A percentile compares a stretch with the other conserved stretches of the same genome.
Conservation (phyloP, 1,140 invertebrate genomes). For the Delia radicum region DNA sequence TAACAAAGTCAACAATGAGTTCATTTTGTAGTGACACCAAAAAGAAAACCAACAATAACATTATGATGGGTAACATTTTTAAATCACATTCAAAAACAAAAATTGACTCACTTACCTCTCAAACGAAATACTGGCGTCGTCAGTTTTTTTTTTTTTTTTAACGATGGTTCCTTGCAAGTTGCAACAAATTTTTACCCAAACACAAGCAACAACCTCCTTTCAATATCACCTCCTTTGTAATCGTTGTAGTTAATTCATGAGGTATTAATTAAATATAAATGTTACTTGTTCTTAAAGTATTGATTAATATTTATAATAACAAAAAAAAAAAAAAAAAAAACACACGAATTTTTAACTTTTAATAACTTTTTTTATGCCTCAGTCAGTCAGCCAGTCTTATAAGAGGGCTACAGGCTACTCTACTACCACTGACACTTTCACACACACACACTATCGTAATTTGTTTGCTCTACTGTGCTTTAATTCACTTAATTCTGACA, state of each 20-base stretch:
- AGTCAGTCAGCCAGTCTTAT: not conserved
- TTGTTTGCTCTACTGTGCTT: too few relatives aligned
- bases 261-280: not conserved
- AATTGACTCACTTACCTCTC: not conserved
- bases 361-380: slow-evolving; percentile 3
- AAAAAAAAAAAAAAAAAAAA: not conserved
- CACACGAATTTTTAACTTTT: not conserved
- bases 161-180: not conserved
- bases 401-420: slow-evolving; percentile 1
- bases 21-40: not conserved
- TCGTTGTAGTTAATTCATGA: not conserved
- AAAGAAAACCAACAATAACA: not conserved
- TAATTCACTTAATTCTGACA: not conserved
- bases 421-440: not conserved
- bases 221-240: not conserved
- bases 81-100: not conserved
- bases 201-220: not conserved
- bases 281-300: not conserved
- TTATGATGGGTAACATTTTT: not conserved
- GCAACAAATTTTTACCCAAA: not conserved
- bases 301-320: not conserved
- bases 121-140: not conserved
- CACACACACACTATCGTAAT: not conserved
- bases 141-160: not conserved
- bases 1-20: not conserved